These are phyloP conservation scores for Cylindroiulus punctatus DNA, from an alignment of 2,888 invertebrate species.

Conservation along the genomic window DNA sequence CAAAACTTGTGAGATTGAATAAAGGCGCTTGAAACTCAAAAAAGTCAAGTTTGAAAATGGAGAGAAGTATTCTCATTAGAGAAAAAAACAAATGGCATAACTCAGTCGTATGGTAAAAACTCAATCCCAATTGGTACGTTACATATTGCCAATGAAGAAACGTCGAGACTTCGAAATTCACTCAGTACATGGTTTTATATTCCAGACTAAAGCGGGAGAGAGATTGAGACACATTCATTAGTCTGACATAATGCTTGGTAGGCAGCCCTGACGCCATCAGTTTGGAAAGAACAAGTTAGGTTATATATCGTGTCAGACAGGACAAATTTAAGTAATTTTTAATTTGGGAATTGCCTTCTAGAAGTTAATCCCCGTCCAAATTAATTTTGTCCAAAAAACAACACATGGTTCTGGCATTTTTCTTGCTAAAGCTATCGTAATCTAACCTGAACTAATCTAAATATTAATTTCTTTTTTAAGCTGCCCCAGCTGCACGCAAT, in stretches of 20 bases:
- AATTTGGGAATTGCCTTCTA: background rate
- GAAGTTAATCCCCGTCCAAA: background rate
- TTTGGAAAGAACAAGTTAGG: background rate
- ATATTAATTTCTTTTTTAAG: too few relatives aligned
- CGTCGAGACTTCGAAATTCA: background rate
- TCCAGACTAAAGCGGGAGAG: background rate
- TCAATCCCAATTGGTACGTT: background rate
- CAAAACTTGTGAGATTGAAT: background rate
- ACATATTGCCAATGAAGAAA: background rate
- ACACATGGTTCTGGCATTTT: background rate
- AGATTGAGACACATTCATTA: background rate
- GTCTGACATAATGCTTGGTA: too few relatives aligned
- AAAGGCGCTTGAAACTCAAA: background rate
- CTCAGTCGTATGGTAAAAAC: background rate
- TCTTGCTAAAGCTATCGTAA: too few relatives aligned
- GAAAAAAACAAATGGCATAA: background rate
- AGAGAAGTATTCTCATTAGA: background rate
- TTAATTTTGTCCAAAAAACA: background rate
- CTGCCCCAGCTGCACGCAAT: too few relatives aligned
- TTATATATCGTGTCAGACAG: conserved; percentile 10
- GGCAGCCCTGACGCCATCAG: background rate
- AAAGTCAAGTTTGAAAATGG: background rate
- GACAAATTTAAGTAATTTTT: background rate
- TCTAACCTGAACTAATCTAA: too few relatives aligned
- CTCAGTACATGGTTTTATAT: background rate